A percentile compares a stretch with the other conserved stretches of the same genome.
These are phyloP conservation scores for Mimachlamys varia DNA, from an alignment of 2,888 invertebrate species.

Conservation along the genomic window DNA sequence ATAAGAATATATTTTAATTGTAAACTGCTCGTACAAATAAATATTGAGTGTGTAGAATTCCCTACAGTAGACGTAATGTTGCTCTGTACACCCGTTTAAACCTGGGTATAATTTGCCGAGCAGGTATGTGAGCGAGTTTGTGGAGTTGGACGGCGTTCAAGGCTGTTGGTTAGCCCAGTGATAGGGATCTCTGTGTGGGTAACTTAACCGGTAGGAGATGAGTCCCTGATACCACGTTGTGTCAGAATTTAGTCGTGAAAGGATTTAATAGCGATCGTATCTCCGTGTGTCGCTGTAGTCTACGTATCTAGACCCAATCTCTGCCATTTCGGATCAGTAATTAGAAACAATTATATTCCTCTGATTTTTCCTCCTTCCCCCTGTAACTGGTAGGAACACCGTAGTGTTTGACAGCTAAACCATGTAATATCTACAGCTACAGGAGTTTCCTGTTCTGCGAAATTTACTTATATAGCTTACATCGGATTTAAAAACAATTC, in stretches of 20 bases:
- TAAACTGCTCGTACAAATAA: neutral
- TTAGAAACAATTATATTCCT: conserved; percentile 23
- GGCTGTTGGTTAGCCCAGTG: neutral
- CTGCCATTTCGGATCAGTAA: conserved; percentile 20
- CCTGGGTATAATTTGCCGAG: conserved; percentile 19
- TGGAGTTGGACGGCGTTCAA: conserved; percentile 11
- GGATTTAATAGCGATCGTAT: conserved; percentile 51
- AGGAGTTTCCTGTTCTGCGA: neutral
- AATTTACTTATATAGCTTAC: neutral
- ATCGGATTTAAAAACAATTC: neutral
- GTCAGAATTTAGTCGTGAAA: conserved; percentile 45
- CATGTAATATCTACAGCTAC: neutral
- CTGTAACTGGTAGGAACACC: neutral
- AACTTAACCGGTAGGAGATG: conserved; percentile 46
- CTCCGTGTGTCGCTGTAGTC: conserved; percentile 24
- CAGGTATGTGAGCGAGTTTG: neutral
- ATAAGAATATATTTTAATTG: too few relatives aligned
- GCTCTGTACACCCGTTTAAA: neutral
- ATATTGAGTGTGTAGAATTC: too few relatives aligned
- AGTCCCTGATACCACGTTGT: conserved; percentile 45
- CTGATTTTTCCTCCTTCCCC: conserved; percentile 17
- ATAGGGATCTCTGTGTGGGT: conserved; percentile 31
- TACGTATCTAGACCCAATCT: conserved; percentile 8
- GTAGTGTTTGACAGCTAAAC: neutral
- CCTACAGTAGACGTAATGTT: neutral